Percentiles rank a stretch among this genome's conserved stretches.
These are phyloP conservation scores for Lepus oiostolus DNA, from an alignment of 2,797 vertebrate genomes.

Conservation along the genomic window DNA sequence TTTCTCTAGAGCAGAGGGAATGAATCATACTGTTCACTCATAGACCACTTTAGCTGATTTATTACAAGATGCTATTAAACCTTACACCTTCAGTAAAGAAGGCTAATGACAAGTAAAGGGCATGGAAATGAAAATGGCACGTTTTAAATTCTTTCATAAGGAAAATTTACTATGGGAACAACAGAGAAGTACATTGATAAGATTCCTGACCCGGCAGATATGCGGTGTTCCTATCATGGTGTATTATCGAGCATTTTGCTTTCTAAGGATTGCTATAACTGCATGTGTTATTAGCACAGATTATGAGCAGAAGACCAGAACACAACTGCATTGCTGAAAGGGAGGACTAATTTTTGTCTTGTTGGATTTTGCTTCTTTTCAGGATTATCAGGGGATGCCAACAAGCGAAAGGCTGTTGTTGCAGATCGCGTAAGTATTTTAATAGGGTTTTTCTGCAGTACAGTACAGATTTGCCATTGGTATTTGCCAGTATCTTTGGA, in stretches of 20 bases:
- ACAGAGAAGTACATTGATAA: background rate
- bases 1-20: background rate
- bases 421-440: conserved; percentile 93
- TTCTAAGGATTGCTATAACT: background rate
- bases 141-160: conserved; percentile 15
- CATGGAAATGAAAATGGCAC: conserved; percentile 24
- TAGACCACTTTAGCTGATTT: background rate
- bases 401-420: conserved; percentile 94
- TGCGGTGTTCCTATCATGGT: background rate
- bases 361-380: conserved; percentile 70
- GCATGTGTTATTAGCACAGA: background rate
- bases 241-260: background rate
- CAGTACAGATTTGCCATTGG: background rate
- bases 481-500: conserved; percentile 10
- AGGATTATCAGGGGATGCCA: conserved; percentile 95
- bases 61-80: background rate
- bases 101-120: background rate
- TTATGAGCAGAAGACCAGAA: background rate
- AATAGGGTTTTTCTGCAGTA: background rate
- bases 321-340: background rate
- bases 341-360: conserved; percentile 36
- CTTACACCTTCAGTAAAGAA: conserved; percentile 30
- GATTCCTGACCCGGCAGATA: background rate
- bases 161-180: background rate
- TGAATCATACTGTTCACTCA: background rate